A percentile compares a stretch with the other conserved stretches of the same genome.
These are phyloP conservation scores for Pomacea canaliculata DNA, from an alignment of 2,888 invertebrate genomes.

Conservation along the genomic window DNA sequence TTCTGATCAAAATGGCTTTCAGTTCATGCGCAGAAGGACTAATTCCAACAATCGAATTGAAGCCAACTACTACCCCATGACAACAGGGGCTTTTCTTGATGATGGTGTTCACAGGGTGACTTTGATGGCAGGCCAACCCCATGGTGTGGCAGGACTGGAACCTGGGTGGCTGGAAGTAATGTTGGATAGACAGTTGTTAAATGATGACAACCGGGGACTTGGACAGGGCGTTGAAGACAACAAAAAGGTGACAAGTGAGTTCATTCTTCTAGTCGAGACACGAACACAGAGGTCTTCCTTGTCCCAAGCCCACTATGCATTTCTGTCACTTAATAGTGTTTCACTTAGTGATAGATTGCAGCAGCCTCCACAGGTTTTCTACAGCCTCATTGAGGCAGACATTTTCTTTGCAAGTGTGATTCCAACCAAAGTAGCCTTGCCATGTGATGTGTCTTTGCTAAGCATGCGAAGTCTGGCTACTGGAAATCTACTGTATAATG, in stretches of 20 bases:
- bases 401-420: constrained; percentile 40
- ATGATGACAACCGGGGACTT: constrained; percentile 64
- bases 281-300: neutral
- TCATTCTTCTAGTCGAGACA: constrained; percentile 56
- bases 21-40: constrained; percentile 59
- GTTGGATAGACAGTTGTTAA: constrained; percentile 64
- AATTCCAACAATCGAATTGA: constrained; percentile 52
- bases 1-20: constrained; percentile 67
- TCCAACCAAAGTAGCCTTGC: constrained; percentile 43
- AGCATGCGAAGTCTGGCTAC: constrained; percentile 52
- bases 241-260: constrained; percentile 50
- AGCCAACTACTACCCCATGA: constrained; percentile 68
- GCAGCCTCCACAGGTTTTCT: constrained; percentile 48
- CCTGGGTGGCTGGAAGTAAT: constrained; percentile 65
- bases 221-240: constrained; percentile 65
- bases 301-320: constrained; percentile 31
- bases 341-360: constrained; percentile 48
- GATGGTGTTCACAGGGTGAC: constrained; percentile 55
- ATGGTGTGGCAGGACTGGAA: constrained; percentile 61
- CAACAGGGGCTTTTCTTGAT: constrained; percentile 60
- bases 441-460: constrained; percentile 57
- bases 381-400: constrained; percentile 45
- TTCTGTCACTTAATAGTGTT: constrained; percentile 49
- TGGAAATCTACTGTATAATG: constrained; percentile 50
- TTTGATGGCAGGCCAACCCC: constrained; percentile 62